Base-by-base conservation (phyloP, 2,797 vertebrate species). In the Hypotaenidia philippensis region DNA sequence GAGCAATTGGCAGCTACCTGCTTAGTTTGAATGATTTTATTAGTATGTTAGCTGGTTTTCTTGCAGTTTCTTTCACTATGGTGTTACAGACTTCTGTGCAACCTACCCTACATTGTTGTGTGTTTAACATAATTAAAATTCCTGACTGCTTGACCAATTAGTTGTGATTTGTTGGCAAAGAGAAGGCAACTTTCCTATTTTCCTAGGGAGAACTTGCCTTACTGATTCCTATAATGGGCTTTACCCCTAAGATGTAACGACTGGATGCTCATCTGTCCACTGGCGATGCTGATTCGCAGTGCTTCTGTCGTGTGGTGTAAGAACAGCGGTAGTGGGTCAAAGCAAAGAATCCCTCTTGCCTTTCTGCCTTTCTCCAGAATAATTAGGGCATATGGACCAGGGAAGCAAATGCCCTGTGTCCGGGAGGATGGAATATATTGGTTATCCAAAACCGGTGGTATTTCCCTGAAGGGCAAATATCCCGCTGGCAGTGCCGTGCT, bases 21-120 rank as follows among this genome's bases (percentile, higher is more conserved):
- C 88, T 95, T 96, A 91, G 49, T 74, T 69, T 31, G 63, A 90
- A 87, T 90, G 53, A 60, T 89, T 84, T 95, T 91, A 95, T 94
- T 97, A 95, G 60, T 93, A 94, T 89, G 97, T 96, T 87, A 97
- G 64, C 45, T 8, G 1, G 26, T 83, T 90, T 82, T 64, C 65
- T 83, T 92, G 94, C 70, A 32, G 21, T 40, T 94, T 94, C 57
- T 72, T 87, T 57, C 22, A 31, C 25, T 71, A 1, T 49, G 55
- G 3, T 18, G 31, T 91, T 87, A 23, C 3, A 47, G 53, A 59
- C 80, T 71, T 80, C 44, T 32, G 22, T 25, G 22, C 82, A 55
- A 40, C 63, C 38, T 75, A 34, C 29, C 34, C 4, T 26, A 5
- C 1, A 0, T 91, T 83, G 63, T 72, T 68, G 40, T 49, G 38